Evolutionary conservation across 2,797 vertebrate genomes (phyloP).

Genomic region (Melanotaenia trifasciata): DNA sequence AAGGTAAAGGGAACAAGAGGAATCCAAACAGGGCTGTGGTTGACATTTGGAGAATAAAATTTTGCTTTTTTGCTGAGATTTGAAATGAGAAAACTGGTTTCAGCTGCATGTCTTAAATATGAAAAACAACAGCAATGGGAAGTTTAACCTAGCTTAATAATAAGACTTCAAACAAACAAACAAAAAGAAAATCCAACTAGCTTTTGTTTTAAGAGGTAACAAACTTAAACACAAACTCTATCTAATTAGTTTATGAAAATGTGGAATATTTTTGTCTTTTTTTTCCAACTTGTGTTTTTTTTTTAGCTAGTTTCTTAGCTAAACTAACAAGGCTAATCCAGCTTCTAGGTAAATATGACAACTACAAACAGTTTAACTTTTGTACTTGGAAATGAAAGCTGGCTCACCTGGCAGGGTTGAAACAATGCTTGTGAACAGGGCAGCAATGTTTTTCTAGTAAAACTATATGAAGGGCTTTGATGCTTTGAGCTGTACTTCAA

Average conservation of each 20-base stretch:
- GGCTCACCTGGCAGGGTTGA: constrained; percentile 31
- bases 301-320: background rate
- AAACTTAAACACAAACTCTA: background rate
- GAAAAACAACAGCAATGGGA: background rate
- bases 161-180: too few species aligned
- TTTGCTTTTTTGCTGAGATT: background rate
- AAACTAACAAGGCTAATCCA: too few species aligned
- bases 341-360: constrained; percentile 20
- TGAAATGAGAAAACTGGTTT: background rate
- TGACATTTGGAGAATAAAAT: background rate
- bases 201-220: background rate
- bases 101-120: background rate
- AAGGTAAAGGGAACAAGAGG: background rate
- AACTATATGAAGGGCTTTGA: constrained; percentile 62
- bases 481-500: constrained; percentile 48
- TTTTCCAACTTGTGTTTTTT: background rate
- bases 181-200: background rate
- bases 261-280: background rate
- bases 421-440: constrained; percentile 48
- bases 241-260: background rate
- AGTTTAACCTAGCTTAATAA: background rate
- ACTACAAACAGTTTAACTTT: constrained; percentile 34
- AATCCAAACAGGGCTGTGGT: background rate
- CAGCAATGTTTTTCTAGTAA: constrained; percentile 62
- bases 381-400: constrained; percentile 22